Evolutionary conservation across 2,888 invertebrate species (phyloP).

Genomic region (Thymelicus acteon): DNA sequence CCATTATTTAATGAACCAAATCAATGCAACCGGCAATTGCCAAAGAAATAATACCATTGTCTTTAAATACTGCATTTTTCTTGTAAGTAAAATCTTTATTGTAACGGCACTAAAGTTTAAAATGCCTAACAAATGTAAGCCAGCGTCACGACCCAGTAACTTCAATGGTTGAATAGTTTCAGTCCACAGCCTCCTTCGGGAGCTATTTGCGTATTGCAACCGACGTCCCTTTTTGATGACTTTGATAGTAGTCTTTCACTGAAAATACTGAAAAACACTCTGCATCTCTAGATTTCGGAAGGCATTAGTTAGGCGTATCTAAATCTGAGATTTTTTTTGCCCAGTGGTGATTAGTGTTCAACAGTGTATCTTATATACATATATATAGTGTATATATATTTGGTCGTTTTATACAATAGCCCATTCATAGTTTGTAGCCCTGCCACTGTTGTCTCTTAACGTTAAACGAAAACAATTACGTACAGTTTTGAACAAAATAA

Average conservation of each 20-base stretch:
- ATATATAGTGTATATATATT: too few relatives aligned
- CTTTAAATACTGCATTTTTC: slow-evolving; percentile 53
- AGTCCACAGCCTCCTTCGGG: slow-evolving; percentile 61
- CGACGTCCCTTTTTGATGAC: slow-evolving; percentile 20
- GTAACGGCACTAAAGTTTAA: slow-evolving; percentile 41
- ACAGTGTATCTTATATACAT: too few relatives aligned
- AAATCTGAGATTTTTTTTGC: too few relatives aligned
- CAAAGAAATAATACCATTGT: slow-evolving; percentile 49
- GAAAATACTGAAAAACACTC: neutral
- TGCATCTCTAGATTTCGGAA: too few relatives aligned
- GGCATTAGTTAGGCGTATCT: too few relatives aligned
- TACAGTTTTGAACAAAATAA: neutral
- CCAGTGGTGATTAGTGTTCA: too few relatives aligned
- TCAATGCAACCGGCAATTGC: slow-evolving; percentile 28
- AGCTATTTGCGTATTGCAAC: slow-evolving; percentile 38
- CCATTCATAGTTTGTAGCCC: too few relatives aligned
- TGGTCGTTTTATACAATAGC: too few relatives aligned
- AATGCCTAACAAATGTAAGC: slow-evolving; percentile 39
- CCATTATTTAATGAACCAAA: slow-evolving; percentile 33
- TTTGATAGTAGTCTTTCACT: neutral
- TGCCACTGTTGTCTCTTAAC: too few relatives aligned
- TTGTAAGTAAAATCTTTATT: slow-evolving; percentile 33
- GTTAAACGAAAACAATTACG: neutral
- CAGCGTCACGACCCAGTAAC: slow-evolving; percentile 55
- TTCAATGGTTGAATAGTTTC: slow-evolving; percentile 66